Base-by-base conservation (phyloP, 2,113 vertebrate species). In the Ascaphus truei region DNA sequence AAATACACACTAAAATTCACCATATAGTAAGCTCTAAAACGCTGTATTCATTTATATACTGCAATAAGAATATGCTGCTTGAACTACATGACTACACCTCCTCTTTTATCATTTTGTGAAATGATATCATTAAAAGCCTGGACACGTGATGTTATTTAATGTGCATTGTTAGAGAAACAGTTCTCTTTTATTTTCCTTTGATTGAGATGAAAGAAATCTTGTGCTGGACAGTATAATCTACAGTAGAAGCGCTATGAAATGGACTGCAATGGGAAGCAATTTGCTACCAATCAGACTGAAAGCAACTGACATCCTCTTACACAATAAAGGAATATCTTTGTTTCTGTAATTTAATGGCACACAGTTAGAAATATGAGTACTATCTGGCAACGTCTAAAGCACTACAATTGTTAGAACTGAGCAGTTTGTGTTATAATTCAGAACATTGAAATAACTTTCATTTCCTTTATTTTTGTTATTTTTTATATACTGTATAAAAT, bases 191-290 rank as follows among this genome's bases (percentile, higher is more conserved):
- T 65, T 33, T 55, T 53, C 29, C 23, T 65, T 22, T 53, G 13
- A n/a, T 50, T 27, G 48, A 65, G 62, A 52, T 65, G 53, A 65
- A 65, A 65, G 62, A 65, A 51, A 13, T 51, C 63, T 26, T 11
- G 26, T 20, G 25, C 36, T 22, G 63, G 51, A 66, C 63, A 43
- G 34, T 52, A 43, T 55, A 34, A 31, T 52, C 36, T 41, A n/a
- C n/a, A n/a, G n/a, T n/a, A 26, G 13, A 66, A 66, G 43, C 63
- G n/a, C 63, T 55, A 25, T 53, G 34, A 66, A 66, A 30, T 41
- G 50, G 23, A 30, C 12, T 18, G 30, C 23, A 43, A 43, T 66
- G 16, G 63, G 34, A 66, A 66, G 63, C 34, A 56, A 27, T 66
- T 66, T 65, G 16, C 43, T 41, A 7, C 62, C 62, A 55, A 55